Evolutionary conservation across 1,140 invertebrate species (phyloP), one percentile per base, ranked within the genome.

Genomic region (Pteromalus puparum): DNA sequence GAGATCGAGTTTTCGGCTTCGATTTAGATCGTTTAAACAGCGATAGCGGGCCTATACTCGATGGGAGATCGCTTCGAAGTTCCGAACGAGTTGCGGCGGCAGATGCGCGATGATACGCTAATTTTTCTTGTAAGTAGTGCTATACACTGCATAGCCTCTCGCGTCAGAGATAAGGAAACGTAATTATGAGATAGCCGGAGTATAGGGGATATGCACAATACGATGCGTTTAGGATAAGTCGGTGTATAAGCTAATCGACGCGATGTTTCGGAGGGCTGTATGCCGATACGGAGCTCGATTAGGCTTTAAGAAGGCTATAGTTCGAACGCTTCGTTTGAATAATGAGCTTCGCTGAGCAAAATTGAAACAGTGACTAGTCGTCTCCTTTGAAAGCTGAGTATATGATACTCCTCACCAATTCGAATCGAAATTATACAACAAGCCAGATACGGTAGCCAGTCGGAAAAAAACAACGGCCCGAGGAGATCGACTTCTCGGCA

Each of bases 41-140:
- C 53, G 53, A 61, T 61, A 61, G 9, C 53, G 53, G 21, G 53
- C 53, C 4, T 9, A 42, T 42, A 2, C 6, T 5, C 53, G 21
- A 61, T n/a, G 53, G 5, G 21, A 30, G 48, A n/a, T 38, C 21
- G 21, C 1, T 18, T 53, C 61, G 73, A n/a, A 80, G 67, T 70
- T 80, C 30, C 30, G 46, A 26, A 78, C 67, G 6, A 24, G 24
- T 82, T 28, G 26, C 34, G 26, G 28, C 7, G 26, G 74, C 81
- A 77, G 81, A 83, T 83, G 48, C 38, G 7, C 76, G 42, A 34
- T 28, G 82, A 83, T 83, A 83, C 81, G 70, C 34, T 82, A 75
- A 82, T 83, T 78, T 83, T 78, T 78, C 74, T 77, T 83, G 53
- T 77, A 65, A 61, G 48, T 74, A 75, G 9, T 2, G 24, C 7